Evolutionary conservation across 64 coral and sea anemone genomes (phyloP).

Genomic region (Montipora efflorescens): DNA sequence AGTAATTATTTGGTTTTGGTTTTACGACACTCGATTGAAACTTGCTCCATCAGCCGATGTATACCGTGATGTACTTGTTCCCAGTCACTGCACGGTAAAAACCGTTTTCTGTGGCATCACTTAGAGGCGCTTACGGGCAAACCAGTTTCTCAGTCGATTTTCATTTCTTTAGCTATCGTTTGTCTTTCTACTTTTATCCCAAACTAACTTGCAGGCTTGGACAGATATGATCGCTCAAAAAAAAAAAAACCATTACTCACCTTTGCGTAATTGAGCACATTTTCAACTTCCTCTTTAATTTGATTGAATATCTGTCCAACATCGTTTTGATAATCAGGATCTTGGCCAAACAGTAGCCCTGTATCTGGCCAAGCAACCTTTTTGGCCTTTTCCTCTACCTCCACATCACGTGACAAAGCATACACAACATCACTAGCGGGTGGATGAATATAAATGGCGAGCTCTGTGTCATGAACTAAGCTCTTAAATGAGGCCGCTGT

Average conservation of each 20-base stretch:
- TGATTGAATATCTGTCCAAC: slow-evolving; percentile 72
- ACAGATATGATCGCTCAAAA: too few species aligned
- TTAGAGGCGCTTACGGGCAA: too few species aligned
- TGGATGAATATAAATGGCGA: slow-evolving; percentile 75
- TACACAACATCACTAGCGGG: slow-evolving; percentile 88
- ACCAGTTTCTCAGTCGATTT: too few species aligned
- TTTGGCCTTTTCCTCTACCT: slow-evolving; percentile 65
- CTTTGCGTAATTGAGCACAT: slow-evolving; percentile 78
- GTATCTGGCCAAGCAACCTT: slow-evolving; percentile 85
- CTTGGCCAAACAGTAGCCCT: slow-evolving; percentile 82
- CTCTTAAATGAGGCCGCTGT: slow-evolving; percentile 85
- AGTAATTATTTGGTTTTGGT: too few species aligned
- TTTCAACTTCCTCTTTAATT: slow-evolving; percentile 80
- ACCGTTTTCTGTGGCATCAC: too few species aligned
- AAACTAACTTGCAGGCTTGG: too few species aligned
- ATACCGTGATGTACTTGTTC: too few species aligned
- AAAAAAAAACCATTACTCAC: slow-evolving; percentile 1
- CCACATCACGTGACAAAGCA: slow-evolving; percentile 75
- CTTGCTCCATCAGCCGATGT: too few species aligned
- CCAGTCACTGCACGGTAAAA: too few species aligned
- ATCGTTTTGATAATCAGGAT: slow-evolving; percentile 87
- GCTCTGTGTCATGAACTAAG: slow-evolving; percentile 71
- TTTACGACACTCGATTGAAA: too few species aligned
- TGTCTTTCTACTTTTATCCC: too few species aligned
- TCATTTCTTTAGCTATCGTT: too few species aligned